phyloP scores from a whole-genome alignment of 2,113 vertebrate species.

The Menura novaehollandiae region DNA sequence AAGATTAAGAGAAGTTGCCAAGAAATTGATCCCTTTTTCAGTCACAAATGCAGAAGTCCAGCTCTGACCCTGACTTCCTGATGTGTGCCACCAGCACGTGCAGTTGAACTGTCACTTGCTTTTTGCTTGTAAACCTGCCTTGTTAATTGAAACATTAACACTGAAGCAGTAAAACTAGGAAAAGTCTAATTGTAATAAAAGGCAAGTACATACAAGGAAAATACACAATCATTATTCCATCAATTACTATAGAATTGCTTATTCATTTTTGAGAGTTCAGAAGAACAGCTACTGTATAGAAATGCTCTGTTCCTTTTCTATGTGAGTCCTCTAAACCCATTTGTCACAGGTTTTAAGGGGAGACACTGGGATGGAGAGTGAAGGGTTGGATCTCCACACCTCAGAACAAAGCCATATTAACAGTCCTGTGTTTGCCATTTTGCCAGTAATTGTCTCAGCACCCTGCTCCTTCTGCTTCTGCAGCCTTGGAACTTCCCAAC shows the following conservation, averaged over 20 bases:
- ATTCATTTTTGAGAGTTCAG: background rate
- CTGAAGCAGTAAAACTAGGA: background rate
- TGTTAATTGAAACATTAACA: background rate
- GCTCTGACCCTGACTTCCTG: background rate
- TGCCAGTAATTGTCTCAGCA: background rate
- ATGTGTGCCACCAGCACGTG: background rate
- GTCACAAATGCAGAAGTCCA: background rate
- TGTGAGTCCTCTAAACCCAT: background rate
- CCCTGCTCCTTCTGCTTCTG: background rate
- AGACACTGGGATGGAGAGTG: background rate
- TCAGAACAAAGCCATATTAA: background rate
- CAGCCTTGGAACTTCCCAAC: background rate
- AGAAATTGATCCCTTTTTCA: background rate
- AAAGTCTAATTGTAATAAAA: background rate
- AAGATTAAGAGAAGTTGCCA: background rate
- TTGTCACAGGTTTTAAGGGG: background rate
- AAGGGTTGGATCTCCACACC: background rate
- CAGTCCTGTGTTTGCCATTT: background rate
- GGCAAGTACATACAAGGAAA: background rate
- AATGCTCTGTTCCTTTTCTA: background rate
- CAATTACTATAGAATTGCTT: background rate
- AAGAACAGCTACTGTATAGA: background rate
- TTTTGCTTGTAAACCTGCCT: background rate
- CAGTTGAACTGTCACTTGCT: background rate
- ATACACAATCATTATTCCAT: background rate